Base-by-base conservation (phyloP, 2,888 invertebrate species). In the Amphipoea oculea region DNA sequence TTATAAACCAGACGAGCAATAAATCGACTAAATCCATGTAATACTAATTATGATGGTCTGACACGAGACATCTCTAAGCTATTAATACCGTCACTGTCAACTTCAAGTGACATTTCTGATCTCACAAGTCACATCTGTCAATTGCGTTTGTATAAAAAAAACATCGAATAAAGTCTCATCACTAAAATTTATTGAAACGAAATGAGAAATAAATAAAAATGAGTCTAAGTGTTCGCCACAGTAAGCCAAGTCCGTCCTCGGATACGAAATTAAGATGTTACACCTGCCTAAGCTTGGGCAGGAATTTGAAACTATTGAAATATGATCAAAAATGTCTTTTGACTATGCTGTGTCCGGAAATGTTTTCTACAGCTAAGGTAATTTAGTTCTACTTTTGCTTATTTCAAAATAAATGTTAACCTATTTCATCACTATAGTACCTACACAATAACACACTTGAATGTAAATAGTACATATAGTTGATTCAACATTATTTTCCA, bases 301-400 rank as follows among this genome's bases (percentile, higher is more conserved):
- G 81, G 36, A 66, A 80, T 29, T 66, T 79, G 60, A 73, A 51
- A 51, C 66, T 67, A 20, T 36, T 79, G 42, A 42, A n/a, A 42
- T 5, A 20, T n/a, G 42, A 80, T 14, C 60, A 80, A 51, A 67
- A 51, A 45, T n/a, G 42, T 74, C 2, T 79, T 67, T 62, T 81
- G 66, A 12, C 14, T 74, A 5, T 54, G 74, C n/a, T 79, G 51
- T 81, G 74, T 62, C 79, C 79, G 14, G 66, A 79, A 45, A 51
- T 81, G 74, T 67, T 79, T 81, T 23, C 9, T 42, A 20, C 17
- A 12, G 20, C n/a, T 67, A 62, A 67, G 79, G 79, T 79, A 81
- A 79, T 62, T 73, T 51, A n/a, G 29, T 29, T 29, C 23, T 14
- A 70, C 17, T 17, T 23, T 48, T 60, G 2, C 1, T 51, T 11